phyloP scores from a whole-genome alignment of 92 coral and sea anemone genomes.

The Hydrozoanthus gracilis region DNA sequence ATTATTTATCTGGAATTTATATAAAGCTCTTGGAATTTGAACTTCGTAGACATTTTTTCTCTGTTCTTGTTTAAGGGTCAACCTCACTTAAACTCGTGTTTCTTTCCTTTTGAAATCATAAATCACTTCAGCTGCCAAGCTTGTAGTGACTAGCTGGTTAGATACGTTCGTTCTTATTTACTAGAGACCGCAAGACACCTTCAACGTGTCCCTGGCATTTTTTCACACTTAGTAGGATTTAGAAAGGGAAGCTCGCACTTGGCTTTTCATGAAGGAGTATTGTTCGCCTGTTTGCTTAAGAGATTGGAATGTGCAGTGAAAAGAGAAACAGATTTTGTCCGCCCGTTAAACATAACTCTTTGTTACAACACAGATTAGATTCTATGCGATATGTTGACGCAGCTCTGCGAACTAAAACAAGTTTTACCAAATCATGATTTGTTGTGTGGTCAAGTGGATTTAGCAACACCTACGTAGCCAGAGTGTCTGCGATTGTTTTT shows the following conservation, averaged over 20 bases:
- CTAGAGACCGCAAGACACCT: slow-evolving; percentile 44
- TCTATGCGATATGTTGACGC: background rate
- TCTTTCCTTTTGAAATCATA: background rate
- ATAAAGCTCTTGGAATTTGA: slow-evolving; percentile 31
- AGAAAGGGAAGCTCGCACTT: slow-evolving; percentile 44
- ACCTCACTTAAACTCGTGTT: background rate
- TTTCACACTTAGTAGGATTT: slow-evolving; percentile 50
- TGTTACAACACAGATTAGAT: background rate
- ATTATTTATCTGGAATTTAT: slow-evolving; percentile 38
- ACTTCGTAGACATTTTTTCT: slow-evolving; percentile 25
- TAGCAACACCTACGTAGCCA: slow-evolving; percentile 37
- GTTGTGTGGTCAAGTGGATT: slow-evolving; percentile 30
- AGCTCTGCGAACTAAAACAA: background rate
- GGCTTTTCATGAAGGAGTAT: slow-evolving; percentile 29
- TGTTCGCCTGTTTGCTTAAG: slow-evolving; percentile 36
- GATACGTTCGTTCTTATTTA: background rate
- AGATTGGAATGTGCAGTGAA: slow-evolving; percentile 32
- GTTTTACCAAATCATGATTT: background rate
- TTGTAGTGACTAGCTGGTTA: background rate
- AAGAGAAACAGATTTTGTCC: slow-evolving; percentile 10
- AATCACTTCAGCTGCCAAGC: slow-evolving; percentile 24
- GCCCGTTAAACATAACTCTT: background rate
- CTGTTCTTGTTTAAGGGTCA: slow-evolving; percentile 26
- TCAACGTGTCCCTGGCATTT: slow-evolving; percentile 16
- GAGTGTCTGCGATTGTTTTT: slow-evolving; percentile 31